A percentile compares a stretch with the other conserved stretches of the same genome.
These are phyloP conservation scores for Cetonia aurata DNA, from an alignment of 2,888 invertebrate species.

Conservation along the genomic window DNA sequence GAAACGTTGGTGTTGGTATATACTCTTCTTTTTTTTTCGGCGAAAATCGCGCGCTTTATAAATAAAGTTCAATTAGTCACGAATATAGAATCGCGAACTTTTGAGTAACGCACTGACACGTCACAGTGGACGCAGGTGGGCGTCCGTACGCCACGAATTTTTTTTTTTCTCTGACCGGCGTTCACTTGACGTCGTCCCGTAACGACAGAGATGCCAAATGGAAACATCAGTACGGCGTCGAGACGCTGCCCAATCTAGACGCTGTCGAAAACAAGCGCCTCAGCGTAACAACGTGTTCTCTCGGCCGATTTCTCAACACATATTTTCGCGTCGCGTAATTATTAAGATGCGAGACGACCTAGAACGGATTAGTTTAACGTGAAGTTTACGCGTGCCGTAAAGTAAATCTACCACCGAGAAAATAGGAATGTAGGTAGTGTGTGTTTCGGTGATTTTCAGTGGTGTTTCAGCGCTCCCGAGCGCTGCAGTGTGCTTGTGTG, in stretches of 20 bases:
- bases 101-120: slow-evolving; percentile 38
- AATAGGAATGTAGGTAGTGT: slow-evolving; percentile 18
- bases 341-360: slow-evolving; percentile 25
- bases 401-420: background rate
- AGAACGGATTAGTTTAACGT: slow-evolving; percentile 6
- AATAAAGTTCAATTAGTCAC: slow-evolving; percentile 39
- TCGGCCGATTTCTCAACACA: slow-evolving; percentile 27
- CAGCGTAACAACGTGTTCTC: slow-evolving; percentile 32
- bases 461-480: slow-evolving; percentile 22
- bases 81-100: slow-evolving; percentile 41
- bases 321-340: slow-evolving; percentile 38
- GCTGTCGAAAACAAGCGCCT: slow-evolving; percentile 38
- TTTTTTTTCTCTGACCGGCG: slow-evolving; percentile 6
- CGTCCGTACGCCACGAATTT: slow-evolving; percentile 34
- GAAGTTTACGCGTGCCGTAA: background rate
- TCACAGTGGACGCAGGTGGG: slow-evolving; percentile 37
- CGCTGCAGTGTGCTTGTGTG: slow-evolving; percentile 9
- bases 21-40: background rate
- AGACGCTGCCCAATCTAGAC: slow-evolving; percentile 40
- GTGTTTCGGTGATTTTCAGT: slow-evolving; percentile 31
- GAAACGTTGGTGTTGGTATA: background rate
- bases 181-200: slow-evolving; percentile 37
- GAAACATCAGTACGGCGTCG: slow-evolving; percentile 41
- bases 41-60: slow-evolving; percentile 30
- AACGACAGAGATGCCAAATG: slow-evolving; percentile 41